Evolutionary conservation across 2,797 vertebrate genomes (phyloP), one percentile per base, ranked within the genome.

Genomic region (Spheniscus humboldti): DNA sequence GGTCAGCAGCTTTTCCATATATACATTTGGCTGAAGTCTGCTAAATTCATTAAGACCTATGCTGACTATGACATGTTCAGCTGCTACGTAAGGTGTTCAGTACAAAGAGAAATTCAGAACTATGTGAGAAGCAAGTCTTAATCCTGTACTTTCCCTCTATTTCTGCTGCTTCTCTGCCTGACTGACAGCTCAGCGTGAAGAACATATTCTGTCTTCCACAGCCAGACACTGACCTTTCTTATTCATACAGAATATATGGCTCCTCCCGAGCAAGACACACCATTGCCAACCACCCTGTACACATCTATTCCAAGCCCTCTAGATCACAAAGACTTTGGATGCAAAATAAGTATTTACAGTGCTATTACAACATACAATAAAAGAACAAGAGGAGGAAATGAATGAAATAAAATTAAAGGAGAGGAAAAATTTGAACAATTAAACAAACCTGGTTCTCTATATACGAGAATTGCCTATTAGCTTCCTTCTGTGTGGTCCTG

Each of bases 401-500:
- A 87, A 80, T 1, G 3, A 72, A 92, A 68, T 50, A 56, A 67
- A 93, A 89, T 48, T 6, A 73, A 55, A 82, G 48, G 50, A 72
- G 45, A 79, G 11, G 50, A 88, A 92, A 93, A 78, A 53, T 4
- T 4, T 11, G n/a, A 72, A 68, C 24, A 76, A 63, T 69, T 92
- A 41, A 97, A 97, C 96, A 89, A 97, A 99, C 99, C 99, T 99
- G 99, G 97, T 98, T 99, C 81, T 99, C 99, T 66, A 98, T 98
- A 1, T 99, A 97, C 39, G 98, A 97, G 75, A 98, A 98, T 14
- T 98, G 98, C 81, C 98, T 98, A 48, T 97, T 98, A 82, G 97
- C 97, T 92, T 99, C 99, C 78, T 99, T 99, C 97, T 99, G 99
- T 69, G 98, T 94, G 24, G 99, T 94, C 60, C 99, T 98, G 95